Evolutionary conservation across 2,888 invertebrate genomes (phyloP).

Genomic region (Philereme vetulata): DNA sequence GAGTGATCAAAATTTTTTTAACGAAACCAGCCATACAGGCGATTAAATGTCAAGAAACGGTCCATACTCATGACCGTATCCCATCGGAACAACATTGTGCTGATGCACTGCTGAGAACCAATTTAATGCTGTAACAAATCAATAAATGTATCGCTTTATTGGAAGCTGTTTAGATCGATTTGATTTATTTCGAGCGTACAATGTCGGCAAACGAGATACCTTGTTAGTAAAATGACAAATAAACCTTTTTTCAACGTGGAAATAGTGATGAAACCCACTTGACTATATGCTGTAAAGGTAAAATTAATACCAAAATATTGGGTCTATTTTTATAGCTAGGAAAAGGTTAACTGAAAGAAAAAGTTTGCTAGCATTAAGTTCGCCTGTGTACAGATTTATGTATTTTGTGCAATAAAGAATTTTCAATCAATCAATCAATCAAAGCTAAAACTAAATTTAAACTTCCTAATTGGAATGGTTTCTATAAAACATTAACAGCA

Average conservation of each 20-base stretch:
- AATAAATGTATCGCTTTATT: constrained; percentile 84
- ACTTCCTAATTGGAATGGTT: constrained; percentile 28
- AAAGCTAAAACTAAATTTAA: constrained; percentile 24
- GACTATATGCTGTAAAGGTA: constrained; percentile 5
- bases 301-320: neutral
- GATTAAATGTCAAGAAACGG: constrained; percentile 50
- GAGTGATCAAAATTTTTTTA: constrained; percentile 51
- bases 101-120: constrained; percentile 79
- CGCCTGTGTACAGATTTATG: too few relatives aligned
- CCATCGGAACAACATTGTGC: constrained; percentile 57
- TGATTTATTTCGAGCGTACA: constrained; percentile 77
- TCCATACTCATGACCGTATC: constrained; percentile 63
- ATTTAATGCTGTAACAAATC: constrained; percentile 83
- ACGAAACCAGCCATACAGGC: constrained; percentile 42
- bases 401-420: too few relatives aligned
- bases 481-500: constrained; percentile 50
- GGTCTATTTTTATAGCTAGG: too few relatives aligned
- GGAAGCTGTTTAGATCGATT: constrained; percentile 81
- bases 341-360: too few relatives aligned
- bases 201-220: constrained; percentile 70
- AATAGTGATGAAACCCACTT: constrained; percentile 16
- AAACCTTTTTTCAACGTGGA: constrained; percentile 27
- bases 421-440: too few relatives aligned
- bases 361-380: too few relatives aligned
- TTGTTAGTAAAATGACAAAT: constrained; percentile 82